Percentiles rank a stretch among this genome's conserved stretches.
Conservation (phyloP, 2,797 vertebrate species). For the Leptodactylus fallax region DNA sequence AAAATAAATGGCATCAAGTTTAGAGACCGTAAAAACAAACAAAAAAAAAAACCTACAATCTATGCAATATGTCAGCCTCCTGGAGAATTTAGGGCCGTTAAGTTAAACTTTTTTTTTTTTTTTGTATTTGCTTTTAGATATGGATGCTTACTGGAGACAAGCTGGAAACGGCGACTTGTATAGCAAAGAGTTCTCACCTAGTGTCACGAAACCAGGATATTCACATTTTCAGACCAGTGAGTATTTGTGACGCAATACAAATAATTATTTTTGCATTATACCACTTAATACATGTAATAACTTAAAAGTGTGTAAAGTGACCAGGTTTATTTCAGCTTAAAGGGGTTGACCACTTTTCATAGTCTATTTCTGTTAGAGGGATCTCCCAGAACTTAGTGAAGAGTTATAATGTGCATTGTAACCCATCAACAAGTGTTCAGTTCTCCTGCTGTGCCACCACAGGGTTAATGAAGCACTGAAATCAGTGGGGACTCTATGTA, state of each 20-base stretch:
- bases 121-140: conserved; percentile 78
- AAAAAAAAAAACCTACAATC: no score
- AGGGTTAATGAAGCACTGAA: no score
- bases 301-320: not conserved
- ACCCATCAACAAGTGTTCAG: no score
- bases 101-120: not conserved
- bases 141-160: conserved; percentile 99
- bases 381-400: no score
- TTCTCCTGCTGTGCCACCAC: no score
- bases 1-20: no score
- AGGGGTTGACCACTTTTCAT: no score
- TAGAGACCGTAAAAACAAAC: no score
- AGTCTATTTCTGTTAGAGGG: no score
- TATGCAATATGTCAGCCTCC: not conserved
- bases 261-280: not conserved
- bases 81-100: not conserved
- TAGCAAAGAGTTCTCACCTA: conserved; percentile 95
- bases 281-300: not conserved
- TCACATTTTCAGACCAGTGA: conserved; percentile 90
- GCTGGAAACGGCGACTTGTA: conserved; percentile 95
- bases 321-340: no score
- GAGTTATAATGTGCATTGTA: no score
- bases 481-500: no score
- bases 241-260: conserved; percentile 49
- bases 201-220: conserved; percentile 85